These are phyloP conservation scores for Drosophila gaucha DNA, from an alignment of 2,888 invertebrate genomes.

Conservation along the genomic window DNA sequence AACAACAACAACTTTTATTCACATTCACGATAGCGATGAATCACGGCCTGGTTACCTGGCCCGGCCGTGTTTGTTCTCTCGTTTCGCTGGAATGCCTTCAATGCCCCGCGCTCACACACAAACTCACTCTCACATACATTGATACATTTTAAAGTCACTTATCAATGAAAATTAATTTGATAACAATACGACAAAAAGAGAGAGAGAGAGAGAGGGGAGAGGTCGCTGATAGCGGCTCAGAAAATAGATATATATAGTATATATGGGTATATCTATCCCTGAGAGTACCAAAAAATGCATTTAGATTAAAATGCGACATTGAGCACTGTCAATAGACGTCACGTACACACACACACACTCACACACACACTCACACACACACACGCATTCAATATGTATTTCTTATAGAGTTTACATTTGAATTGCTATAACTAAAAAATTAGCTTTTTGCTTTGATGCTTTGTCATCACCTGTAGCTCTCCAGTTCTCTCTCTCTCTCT, in stretches of 20 bases:
- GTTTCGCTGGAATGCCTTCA: constrained; percentile 44
- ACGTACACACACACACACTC: constrained; percentile 13
- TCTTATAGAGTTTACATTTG: constrained; percentile 32
- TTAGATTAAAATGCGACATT: constrained; percentile 38
- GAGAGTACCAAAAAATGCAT: constrained; percentile 40
- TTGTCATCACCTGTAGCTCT: constrained; percentile 64
- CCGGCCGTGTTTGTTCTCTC: constrained; percentile 44
- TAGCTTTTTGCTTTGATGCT: constrained; percentile 20
- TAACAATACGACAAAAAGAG: constrained; percentile 45
- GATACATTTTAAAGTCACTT: constrained; percentile 39
- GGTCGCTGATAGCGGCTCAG: constrained; percentile 39
- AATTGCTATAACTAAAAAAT: constrained; percentile 45
- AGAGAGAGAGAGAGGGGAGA: neutral
- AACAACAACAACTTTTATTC: constrained; percentile 17
- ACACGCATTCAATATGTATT: constrained; percentile 6
- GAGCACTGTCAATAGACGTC: constrained; percentile 38
- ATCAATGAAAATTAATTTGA: constrained; percentile 67
- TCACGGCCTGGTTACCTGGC: constrained; percentile 58
- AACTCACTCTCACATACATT: constrained; percentile 3
- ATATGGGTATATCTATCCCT: constrained; percentile 29
- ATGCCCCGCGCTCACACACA: constrained; percentile 1
- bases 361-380: constrained; percentile 4
- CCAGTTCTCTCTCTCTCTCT: neutral
- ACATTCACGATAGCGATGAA: constrained; percentile 59
- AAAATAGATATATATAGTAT: neutral